Base-by-base conservation (phyloP, 1,140 invertebrate genomes). In the Olivierus martensii region DNA sequence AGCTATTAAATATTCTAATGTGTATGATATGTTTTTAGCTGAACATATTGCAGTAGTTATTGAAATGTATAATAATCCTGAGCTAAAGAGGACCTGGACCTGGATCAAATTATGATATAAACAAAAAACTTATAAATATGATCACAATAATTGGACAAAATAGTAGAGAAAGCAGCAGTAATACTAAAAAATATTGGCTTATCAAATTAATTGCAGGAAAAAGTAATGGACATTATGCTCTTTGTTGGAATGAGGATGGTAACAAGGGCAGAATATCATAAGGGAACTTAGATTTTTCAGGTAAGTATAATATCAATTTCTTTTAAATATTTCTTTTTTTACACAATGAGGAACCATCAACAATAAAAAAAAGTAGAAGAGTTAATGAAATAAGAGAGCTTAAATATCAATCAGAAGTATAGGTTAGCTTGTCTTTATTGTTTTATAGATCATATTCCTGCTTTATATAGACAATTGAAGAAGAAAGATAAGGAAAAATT, bases 401-500 rank as follows among this genome's bases (percentile, higher is more conserved):
- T 51, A 51, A 35, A 1, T 15, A n/a, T 42, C 3, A 12, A 46
- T 3, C 45, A 46, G 45, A 42, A 51, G 11, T 52, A 52, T 46
- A 52, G 45, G 22, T 48, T 46, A 52, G 51, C 42, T 52, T 52
- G 51, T n/a, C 42, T 45, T 52, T 46, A 52, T 52, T 52, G 51
- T 52, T 45, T 52, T 15, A 52, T 22, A 35, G 51, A 52, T 19
- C 51, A 46, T 37, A 52, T 52, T 52, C 43, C 42, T 3, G 12
- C 28, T 37, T 19, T 52, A 18, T 46, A 52, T n/a, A 52, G 34
- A 5, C 51, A 46, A 34, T 45, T 52, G 21, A 52, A 22, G 1
- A 48, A 52, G 14, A 18, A 52, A 17, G 43, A 52, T 22, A 46
- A 3, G 10, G 19, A 21, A n/a, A 12, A n/a, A 28, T 52, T 52